Base-by-base conservation (phyloP, 2,113 vertebrate genomes). In the Acanthochromis polyacanthus region DNA sequence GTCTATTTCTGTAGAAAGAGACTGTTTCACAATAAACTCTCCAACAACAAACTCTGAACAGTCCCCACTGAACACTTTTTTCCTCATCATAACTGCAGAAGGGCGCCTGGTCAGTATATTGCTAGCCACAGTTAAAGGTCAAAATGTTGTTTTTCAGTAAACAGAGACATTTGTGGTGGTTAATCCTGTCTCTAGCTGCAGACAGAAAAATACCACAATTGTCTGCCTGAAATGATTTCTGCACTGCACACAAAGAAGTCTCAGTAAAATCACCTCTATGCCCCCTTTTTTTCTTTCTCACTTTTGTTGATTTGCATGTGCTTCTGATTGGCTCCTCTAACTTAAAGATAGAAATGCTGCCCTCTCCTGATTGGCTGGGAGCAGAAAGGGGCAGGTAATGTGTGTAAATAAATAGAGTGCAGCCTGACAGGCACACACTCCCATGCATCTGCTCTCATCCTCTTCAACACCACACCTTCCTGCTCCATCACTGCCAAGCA, bases 371-470 rank as follows among this genome's bases (percentile, higher is more conserved):
- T 91, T 93, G 89, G 93, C 63, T 67, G 66, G 69, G 36, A 58
- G 70, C 45, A 65, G 25, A 64, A 57, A 70, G 64, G 71, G 88
- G 64, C 36, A 28, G 82, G 75, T 51, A 62, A 58, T 63, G 57
- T 64, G 64, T 58, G 78, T 78, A 75, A 64, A 85, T 93, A 93
- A 92, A 94, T 90, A 84, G 57, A 71, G 78, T 9, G 25, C 75
- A 83, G 81, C 36, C 64, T 36, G 58, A 66, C 65, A 52, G 64
- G 36, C 52, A 71, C 52, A 71, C 52, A 53, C 71, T 84, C 81
- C 60, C 66, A 88, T 58, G 53, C 84, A 60, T 71, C 67, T 80
- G 50, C 52, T 50, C 40, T 22, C 61, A 16, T 61, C 60, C 48
- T 19, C 20, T 45, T 32, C 43, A 28, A 25, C 5, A 56, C 68